These are phyloP conservation scores for Crax fasciolata DNA, from an alignment of 2,797 vertebrate genomes.

Conservation along the genomic window DNA sequence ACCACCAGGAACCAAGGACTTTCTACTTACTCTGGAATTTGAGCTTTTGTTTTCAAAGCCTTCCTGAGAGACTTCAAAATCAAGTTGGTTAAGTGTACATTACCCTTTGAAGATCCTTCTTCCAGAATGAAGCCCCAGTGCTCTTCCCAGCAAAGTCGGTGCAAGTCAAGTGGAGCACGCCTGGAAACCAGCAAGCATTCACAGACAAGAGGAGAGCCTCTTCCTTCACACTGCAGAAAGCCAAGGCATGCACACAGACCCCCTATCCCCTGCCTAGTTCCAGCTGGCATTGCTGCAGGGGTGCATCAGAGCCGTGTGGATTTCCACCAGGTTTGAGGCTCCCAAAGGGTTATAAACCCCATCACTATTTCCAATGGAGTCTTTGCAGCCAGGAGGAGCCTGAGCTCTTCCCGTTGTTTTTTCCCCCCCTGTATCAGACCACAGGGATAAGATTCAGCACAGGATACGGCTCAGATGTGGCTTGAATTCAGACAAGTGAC, in stretches of 20 bases:
- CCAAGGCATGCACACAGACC: background rate
- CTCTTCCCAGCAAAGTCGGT: background rate
- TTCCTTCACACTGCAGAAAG: background rate
- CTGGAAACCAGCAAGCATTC: background rate
- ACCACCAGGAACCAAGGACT: slow-evolving; percentile 67
- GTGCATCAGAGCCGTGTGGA: background rate
- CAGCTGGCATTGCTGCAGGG: background rate
- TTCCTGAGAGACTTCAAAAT: slow-evolving; percentile 66
- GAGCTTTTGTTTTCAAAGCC: slow-evolving; percentile 76
- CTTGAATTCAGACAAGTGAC: slow-evolving; percentile 73
- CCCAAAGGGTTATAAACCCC: background rate
- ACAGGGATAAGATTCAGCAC: background rate
- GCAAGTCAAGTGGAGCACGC: background rate
- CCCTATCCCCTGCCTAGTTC: background rate
- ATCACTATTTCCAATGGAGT: background rate
- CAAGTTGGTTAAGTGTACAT: background rate
- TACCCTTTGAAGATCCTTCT: slow-evolving; percentile 48
- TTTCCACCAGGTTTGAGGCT: background rate
- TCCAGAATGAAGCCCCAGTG: background rate
- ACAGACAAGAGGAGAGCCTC: background rate
- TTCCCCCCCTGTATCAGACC: background rate
- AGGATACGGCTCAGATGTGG: slow-evolving; percentile 41
- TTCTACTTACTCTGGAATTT: slow-evolving; percentile 72
- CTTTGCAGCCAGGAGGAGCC: slow-evolving; percentile 42
- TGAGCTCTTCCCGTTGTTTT: background rate